Conservation (phyloP, 2,797 vertebrate species). For the Rhabdophis nuchalis region DNA sequence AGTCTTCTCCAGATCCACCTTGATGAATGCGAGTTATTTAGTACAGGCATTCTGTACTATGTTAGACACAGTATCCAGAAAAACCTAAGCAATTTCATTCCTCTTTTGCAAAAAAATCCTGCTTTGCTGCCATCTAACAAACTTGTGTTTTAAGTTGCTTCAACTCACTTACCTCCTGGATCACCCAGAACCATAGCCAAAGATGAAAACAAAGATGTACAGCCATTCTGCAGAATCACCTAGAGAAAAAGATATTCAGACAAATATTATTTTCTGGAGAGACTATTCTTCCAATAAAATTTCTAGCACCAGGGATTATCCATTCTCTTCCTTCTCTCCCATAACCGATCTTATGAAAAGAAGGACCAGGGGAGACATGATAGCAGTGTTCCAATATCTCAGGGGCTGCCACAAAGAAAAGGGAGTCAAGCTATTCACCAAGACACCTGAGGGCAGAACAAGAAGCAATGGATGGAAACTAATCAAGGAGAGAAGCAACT, state of each 20-base stretch:
- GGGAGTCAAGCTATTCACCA: no score
- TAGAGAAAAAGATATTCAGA: conserved; percentile 53
- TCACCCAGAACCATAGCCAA: conserved; percentile 88
- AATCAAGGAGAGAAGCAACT: no score
- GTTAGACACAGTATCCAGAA: not conserved
- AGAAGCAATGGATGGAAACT: no score
- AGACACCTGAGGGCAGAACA: no score
- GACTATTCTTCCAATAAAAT: conserved; percentile 12
- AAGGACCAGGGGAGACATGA: no score
- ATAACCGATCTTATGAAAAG: not conserved
- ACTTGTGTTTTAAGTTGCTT: not conserved
- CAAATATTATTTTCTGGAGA: conserved; percentile 14
- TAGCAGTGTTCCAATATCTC: no score
- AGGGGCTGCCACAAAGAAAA: no score
- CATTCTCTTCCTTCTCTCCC: not conserved
- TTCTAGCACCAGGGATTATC: not conserved
- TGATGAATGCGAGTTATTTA: not conserved
- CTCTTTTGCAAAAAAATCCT: not conserved
- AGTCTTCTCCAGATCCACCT: not conserved
- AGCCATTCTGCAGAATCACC: conserved; percentile 90
- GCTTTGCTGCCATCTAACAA: not conserved
- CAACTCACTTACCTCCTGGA: conserved; percentile 78
- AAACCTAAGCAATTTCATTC: not conserved
- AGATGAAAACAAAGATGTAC: conserved; percentile 82
- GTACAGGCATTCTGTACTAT: not conserved